Conservation (phyloP, 2,888 invertebrate species). For the Drosophila antonietae region DNA sequence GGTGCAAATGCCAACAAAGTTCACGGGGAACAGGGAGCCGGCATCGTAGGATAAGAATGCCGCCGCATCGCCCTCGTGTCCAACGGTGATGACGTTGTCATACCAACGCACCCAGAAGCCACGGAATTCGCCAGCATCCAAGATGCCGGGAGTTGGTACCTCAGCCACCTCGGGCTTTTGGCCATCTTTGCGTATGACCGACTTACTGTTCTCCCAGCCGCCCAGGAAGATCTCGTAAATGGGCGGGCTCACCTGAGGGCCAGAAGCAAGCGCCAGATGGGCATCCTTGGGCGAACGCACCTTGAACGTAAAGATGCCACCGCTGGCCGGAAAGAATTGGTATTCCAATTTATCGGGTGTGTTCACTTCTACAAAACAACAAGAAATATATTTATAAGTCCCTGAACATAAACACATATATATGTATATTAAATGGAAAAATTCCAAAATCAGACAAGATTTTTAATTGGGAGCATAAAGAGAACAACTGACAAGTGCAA, state of each 20-base stretch:
- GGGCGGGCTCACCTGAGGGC: constrained; percentile 89
- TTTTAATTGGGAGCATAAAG: background rate
- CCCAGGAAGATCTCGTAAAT: constrained; percentile 95
- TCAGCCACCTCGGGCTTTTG: constrained; percentile 90
- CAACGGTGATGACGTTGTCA: constrained; percentile 88
- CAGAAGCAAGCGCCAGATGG: constrained; percentile 91
- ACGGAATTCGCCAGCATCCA: constrained; percentile 90
- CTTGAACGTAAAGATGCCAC: constrained; percentile 90
- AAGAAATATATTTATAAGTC: background rate
- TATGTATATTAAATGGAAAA: background rate
- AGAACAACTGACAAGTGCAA: background rate
- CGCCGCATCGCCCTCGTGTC: constrained; percentile 89
- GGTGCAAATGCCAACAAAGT: constrained; percentile 92
- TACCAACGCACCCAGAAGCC: constrained; percentile 95
- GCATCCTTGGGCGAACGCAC: constrained; percentile 93
- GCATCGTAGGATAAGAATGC: constrained; percentile 91
- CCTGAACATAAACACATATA: background rate
- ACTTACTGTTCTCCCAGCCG: constrained; percentile 94
- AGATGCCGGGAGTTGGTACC: constrained; percentile 89
- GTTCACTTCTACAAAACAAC: constrained; percentile 86
- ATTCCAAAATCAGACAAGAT: background rate
- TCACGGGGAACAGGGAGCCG: constrained; percentile 89
- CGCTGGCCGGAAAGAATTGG: constrained; percentile 90
- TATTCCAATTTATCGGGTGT: constrained; percentile 93
- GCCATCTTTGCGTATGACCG: constrained; percentile 92